Evolutionary conservation across 1,140 invertebrate genomes (phyloP).

Genomic region (Contarinia nasturtii): DNA sequence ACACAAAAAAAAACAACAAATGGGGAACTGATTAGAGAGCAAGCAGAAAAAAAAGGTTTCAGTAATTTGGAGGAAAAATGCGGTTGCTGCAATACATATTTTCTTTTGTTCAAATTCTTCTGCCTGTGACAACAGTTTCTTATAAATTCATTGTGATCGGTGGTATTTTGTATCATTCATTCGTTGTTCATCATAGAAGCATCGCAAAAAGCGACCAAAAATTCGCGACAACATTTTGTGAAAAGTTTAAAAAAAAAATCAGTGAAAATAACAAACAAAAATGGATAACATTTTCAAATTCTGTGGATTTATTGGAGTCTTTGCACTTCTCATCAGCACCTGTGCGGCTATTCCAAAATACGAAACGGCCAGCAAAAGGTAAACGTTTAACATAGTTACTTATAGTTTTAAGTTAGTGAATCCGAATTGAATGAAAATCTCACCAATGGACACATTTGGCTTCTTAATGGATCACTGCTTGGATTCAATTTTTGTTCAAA

Average conservation of each 20-base stretch:
- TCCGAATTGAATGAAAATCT: not conserved
- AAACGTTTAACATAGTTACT: too few relatives aligned
- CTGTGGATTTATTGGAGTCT: not conserved
- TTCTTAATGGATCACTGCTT: not conserved
- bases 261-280: not conserved
- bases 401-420: too few relatives aligned
- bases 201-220: not conserved
- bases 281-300: not conserved
- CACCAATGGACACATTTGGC: not conserved
- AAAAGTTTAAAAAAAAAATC: not conserved
- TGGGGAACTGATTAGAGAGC: too few relatives aligned
- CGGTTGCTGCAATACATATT: too few relatives aligned
- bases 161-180: not conserved
- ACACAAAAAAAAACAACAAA: too few relatives aligned
- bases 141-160: not conserved
- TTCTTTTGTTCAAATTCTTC: not conserved
- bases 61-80: too few relatives aligned
- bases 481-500: not conserved
- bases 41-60: too few relatives aligned
- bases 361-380: too few relatives aligned
- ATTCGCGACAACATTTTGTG: not conserved
- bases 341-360: too few relatives aligned
- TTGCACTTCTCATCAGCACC: not conserved
- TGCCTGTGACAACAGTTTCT: conserved; percentile 2
- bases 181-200: not conserved